Evolutionary conservation across 2,888 invertebrate species (phyloP).

Genomic region (Dolichopus griseipennis): DNA sequence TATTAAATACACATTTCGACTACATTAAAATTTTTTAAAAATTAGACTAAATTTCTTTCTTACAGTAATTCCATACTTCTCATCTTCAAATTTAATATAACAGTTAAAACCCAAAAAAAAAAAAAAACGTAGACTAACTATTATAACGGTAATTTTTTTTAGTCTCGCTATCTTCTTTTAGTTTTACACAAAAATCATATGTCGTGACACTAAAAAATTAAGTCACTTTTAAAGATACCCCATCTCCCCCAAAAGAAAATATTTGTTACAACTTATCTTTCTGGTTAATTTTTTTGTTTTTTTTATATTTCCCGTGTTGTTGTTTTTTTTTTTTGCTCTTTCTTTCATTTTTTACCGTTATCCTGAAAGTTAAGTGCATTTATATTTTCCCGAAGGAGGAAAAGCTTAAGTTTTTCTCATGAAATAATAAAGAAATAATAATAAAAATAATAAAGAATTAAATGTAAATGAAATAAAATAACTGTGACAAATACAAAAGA

Average conservation of each 20-base stretch:
- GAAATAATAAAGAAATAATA: too few species aligned
- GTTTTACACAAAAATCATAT: neutral
- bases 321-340: neutral
- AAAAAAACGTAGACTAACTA: neutral
- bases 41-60: too few species aligned
- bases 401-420: neutral
- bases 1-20: too few species aligned
- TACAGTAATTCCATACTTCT: too few species aligned
- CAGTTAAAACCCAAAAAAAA: neutral
- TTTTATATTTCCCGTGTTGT: too few species aligned
- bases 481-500: too few species aligned
- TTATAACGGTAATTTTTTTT: neutral
- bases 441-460: too few species aligned
- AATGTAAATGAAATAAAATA: too few species aligned
- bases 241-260: neutral
- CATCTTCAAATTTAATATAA: neutral
- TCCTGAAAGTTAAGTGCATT: neutral
- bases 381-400: neutral
- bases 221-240: neutral
- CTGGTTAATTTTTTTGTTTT: neutral
- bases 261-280: neutral
- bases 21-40: too few species aligned
- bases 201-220: slow-evolving; percentile 1
- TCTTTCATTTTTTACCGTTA: neutral
- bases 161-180: neutral